Conservation (phyloP, 1,140 invertebrate species). For the Drosophila rhopaloa region DNA sequence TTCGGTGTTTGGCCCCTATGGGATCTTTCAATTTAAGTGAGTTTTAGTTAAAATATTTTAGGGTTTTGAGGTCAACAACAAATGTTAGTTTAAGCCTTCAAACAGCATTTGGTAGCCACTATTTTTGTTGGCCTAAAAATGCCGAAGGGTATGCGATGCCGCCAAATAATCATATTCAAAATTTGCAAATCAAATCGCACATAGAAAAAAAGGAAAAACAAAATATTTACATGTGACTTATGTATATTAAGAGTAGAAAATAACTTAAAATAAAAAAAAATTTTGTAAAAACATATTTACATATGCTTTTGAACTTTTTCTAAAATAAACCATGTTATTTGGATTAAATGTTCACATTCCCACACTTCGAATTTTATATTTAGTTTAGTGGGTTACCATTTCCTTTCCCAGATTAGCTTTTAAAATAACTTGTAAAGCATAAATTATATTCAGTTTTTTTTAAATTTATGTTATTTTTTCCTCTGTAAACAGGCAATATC, state of each 20-base stretch:
- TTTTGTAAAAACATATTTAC: too few relatives aligned
- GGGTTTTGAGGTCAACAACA: constrained; percentile 30
- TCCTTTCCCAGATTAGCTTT: too few relatives aligned
- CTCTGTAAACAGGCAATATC: constrained; percentile 33
- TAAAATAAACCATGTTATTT: too few relatives aligned
- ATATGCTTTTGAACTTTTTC: too few relatives aligned
- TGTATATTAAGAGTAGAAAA: too few relatives aligned
- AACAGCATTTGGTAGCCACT: constrained; percentile 23
- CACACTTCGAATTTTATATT: too few relatives aligned
- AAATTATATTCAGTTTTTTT: background rate
- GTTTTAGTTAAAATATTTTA: constrained; percentile 30
- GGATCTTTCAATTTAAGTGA: constrained; percentile 33
- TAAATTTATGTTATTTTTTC: background rate
- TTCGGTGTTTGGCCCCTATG: constrained; percentile 4
- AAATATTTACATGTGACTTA: background rate
- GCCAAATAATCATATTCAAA: constrained; percentile 52
- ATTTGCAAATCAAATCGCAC: constrained; percentile 8
- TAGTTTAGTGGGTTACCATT: too few relatives aligned
- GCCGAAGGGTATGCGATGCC: background rate
- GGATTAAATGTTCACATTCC: too few relatives aligned
- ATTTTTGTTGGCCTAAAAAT: constrained; percentile 1
- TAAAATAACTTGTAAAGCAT: too few relatives aligned
- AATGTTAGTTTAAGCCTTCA: constrained; percentile 17
- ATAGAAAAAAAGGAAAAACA: background rate
- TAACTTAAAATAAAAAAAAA: too few relatives aligned